Conservation (phyloP, 2,888 invertebrate species). For the Ischnus inquisitorius region DNA sequence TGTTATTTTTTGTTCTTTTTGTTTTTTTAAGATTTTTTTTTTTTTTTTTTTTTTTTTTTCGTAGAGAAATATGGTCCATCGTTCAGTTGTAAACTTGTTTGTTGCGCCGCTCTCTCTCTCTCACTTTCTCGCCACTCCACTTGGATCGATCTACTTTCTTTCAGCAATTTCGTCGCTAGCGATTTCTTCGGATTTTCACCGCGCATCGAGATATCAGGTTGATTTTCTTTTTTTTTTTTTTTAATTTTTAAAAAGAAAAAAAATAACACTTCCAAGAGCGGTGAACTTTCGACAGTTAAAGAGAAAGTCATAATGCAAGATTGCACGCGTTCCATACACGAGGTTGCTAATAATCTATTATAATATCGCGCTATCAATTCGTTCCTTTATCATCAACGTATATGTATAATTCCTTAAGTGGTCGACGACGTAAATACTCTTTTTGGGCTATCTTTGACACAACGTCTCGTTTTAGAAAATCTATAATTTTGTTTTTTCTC, state of each 20-base stretch:
- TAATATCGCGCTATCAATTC: constrained; percentile 42
- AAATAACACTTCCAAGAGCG: constrained; percentile 45
- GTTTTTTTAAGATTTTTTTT: constrained; percentile 40
- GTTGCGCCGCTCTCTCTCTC: constrained; percentile 48
- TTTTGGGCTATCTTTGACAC: constrained; percentile 35
- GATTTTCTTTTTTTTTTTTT: constrained; percentile 20
- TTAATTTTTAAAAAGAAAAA: background rate
- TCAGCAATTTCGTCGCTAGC: constrained; percentile 23
- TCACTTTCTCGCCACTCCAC: constrained; percentile 21
- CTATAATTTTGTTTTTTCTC: background rate
- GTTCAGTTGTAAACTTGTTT: constrained; percentile 75
- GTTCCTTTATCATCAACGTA: background rate
- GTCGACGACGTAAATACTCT: constrained; percentile 59
- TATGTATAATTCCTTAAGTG: constrained; percentile 44
- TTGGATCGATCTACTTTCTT: constrained; percentile 38
- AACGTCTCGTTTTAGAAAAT: constrained; percentile 41
- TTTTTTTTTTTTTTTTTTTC: constrained; percentile 54
- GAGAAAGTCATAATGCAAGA: constrained; percentile 50
- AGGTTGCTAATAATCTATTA: constrained; percentile 38
- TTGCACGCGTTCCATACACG: constrained; percentile 46
- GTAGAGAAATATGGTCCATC: constrained; percentile 77
- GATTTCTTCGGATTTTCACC: constrained; percentile 23
- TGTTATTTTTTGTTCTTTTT: constrained; percentile 61
- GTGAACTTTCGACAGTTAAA: constrained; percentile 52
- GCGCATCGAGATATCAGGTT: constrained; percentile 26